These are phyloP conservation scores for Rhinichthys osculus DNA, from an alignment of 2,797 vertebrate genomes.

Conservation along the genomic window DNA sequence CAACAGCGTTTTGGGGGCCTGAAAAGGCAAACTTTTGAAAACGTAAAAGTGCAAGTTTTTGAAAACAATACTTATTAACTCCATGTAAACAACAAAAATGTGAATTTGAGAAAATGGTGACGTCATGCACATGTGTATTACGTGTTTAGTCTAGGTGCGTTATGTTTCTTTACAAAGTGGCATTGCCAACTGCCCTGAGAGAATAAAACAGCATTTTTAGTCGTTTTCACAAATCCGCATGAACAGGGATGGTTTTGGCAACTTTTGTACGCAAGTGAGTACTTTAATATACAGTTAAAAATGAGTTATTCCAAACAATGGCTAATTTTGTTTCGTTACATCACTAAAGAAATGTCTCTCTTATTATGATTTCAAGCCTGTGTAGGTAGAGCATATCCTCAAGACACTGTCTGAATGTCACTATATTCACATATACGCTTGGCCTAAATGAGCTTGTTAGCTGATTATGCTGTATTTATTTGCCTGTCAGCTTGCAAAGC, in stretches of 20 bases:
- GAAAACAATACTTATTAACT: too few species aligned
- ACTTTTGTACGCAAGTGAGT: not conserved
- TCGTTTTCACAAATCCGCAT: too few species aligned
- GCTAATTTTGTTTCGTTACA: not conserved
- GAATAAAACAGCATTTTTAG: too few species aligned
- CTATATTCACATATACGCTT: not conserved
- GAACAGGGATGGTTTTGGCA: too few species aligned
- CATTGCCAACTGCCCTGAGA: too few species aligned
- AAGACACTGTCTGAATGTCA: not conserved
- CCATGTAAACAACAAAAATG: too few species aligned
- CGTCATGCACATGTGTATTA: too few species aligned
- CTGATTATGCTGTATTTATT: constrained; percentile 40
- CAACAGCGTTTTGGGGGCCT: not conserved
- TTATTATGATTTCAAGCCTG: not conserved
- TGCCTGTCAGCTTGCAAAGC: not conserved
- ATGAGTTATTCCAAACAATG: constrained; percentile 5
- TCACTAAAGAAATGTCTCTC: not conserved
- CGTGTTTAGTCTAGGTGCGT: too few species aligned
- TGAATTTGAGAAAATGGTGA: too few species aligned
- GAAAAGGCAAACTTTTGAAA: not conserved
- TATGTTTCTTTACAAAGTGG: too few species aligned
- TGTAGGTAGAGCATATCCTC: not conserved
- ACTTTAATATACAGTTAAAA: not conserved
- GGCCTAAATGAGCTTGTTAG: constrained; percentile 23
- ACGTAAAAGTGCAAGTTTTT: too few species aligned